Base-by-base conservation (phyloP, 2,113 vertebrate species). In the Pseudonaja textilis region DNA sequence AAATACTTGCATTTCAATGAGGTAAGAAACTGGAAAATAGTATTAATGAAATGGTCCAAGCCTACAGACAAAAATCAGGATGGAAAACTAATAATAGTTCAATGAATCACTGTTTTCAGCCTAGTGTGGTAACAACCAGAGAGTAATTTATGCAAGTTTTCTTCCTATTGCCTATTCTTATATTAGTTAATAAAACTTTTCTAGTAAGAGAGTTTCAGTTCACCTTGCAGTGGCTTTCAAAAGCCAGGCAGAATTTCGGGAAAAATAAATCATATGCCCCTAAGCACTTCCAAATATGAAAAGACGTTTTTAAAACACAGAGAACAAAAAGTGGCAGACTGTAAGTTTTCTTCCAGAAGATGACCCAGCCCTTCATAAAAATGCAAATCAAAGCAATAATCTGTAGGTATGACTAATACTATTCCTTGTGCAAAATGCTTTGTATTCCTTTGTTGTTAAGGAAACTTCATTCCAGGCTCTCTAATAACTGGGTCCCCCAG, bases 1-100 rank as follows among this genome's bases (percentile, higher is more conserved):
- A 89, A 39, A 57, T 23, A 6, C 25, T 11, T 88, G 95, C 95
- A 96, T 94, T 95, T 94, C 94, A 95, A 93, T 95, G 95, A 11
- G 18, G 26, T 22, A 14, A 23, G 26, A 61, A 59, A 47, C 10
- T 47, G 10, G n/a, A 86, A 86, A 11, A 7, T 29, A 10, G 9
- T 11, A 50, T 85, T 29, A 45, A 47, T 52, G 56, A 57, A 59
- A 50, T 34, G 29, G 20, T 23, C 39, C 42, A 25, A 50, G 34
- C 0, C 52, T 25, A 50, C n/a, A 26, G 39, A 47, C 22, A 25
- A 11, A 54, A 59, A 7, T 8, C 29, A 5, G n/a, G 64, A 34
- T 3, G 2, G 14, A 45, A 57, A 59, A 55, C n/a, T 34, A 91
- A 47, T 25, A 22, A 90, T 20, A 39, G 16, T 74, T 74, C 69